A percentile compares a stretch with the other conserved stretches of the same genome.
Evolutionary conservation across 2,888 invertebrate genomes (phyloP).

Genomic region (Eueremaeus valkanovi): DNA sequence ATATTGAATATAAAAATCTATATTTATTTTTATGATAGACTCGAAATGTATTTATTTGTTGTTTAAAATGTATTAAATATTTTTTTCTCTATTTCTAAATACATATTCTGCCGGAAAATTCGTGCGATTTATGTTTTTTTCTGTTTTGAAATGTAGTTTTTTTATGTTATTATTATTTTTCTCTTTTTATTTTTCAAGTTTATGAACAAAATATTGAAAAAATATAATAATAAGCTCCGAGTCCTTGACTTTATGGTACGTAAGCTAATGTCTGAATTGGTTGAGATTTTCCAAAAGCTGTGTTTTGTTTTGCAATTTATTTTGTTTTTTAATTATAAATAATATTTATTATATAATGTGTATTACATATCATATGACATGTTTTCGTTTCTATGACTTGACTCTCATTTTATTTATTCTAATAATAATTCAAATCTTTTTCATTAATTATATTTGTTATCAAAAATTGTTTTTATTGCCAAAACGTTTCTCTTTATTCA

Average conservation of each 20-base stretch:
- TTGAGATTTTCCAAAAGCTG: too few species aligned
- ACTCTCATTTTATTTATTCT: too few species aligned
- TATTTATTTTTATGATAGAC: not conserved
- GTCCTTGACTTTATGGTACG: not conserved
- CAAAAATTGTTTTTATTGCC: not conserved
- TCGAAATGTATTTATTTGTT: not conserved
- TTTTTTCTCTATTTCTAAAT: not conserved
- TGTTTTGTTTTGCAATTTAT: not conserved
- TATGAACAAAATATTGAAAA: not conserved
- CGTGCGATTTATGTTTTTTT: not conserved
- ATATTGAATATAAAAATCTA: too few species aligned
- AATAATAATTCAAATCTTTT: not conserved
- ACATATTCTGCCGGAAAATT: too few species aligned
- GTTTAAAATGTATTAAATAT: not conserved
- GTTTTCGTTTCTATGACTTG: too few species aligned
- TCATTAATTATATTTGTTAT: not conserved
- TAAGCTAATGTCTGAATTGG: not conserved
- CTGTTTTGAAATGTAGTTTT: not conserved
- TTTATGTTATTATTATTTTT: not conserved
- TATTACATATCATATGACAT: constrained; percentile 12
- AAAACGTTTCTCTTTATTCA: not conserved
- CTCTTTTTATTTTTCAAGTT: not conserved
- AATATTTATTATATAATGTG: not conserved
- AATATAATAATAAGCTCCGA: not conserved
- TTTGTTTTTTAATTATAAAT: not conserved